Evolutionary conservation across 2,797 vertebrate species (phyloP), one percentile per base, ranked within the genome.

Genomic region (Prunella strophiata): DNA sequence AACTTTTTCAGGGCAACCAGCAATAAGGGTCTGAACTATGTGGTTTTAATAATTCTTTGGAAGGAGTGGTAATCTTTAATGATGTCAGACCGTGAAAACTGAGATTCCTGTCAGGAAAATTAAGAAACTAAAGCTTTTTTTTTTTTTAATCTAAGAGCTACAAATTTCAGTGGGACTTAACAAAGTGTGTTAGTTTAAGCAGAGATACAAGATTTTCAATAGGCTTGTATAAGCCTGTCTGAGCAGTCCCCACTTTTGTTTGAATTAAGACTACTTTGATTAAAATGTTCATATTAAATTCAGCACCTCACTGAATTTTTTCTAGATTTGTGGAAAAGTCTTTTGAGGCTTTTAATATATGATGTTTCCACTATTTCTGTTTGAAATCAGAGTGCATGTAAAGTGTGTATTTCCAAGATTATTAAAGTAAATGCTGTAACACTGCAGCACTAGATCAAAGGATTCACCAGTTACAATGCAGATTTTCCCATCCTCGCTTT

Each of bases 231-330:
- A 55, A 90, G 26, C 66, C 20, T 86, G 66, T 73, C 58, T 86
- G 47, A 82, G 21, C 27, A 88, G 68, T 84, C 18, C 10, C 47
- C 6, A 16, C 10, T 86, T 92, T 75, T 45, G 5, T 57, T 78
- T 86, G 36, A 72, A 90, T 93, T 81, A 84, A 72, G 70, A 82
- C 32, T 75, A 10, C 29, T 91, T 94, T 87, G 66, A 75, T 85
- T 73, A 15, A 88, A 70, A 91, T 38, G 9, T 45, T 78, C 32
- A 6, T 73, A 48, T 55, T 68, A 79, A 51, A 84, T 90, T 92
- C 26, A 70, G 11, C 20, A 52, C 3, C 17, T 38, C 32, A 68
- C 34, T 66, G 40, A 77, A 13, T 65, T 84, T 92, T 61, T 91
- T 82, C 25, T 54, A 58, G 17, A 27, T 72, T 78, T 76, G 29